Conservation (phyloP, 2,888 invertebrate species). For the Dromius quadrimaculatus region DNA sequence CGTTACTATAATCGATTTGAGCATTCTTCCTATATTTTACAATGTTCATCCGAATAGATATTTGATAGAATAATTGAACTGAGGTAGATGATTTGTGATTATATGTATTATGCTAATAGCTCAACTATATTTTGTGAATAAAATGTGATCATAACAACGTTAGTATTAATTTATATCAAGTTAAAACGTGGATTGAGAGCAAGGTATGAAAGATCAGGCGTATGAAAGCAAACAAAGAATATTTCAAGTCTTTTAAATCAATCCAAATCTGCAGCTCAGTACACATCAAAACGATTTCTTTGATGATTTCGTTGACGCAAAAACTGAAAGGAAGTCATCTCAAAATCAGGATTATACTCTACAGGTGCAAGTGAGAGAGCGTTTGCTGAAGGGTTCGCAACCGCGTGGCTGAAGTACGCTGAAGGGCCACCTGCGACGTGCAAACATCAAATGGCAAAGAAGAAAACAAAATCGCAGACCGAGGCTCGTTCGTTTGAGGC, state of each 20-base stretch:
- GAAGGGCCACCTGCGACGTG: conserved; percentile 32
- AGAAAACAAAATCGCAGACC: conserved; percentile 36
- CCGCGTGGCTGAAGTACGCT: not conserved
- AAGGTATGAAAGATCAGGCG: too few species aligned
- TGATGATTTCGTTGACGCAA: not conserved
- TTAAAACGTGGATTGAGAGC: too few species aligned
- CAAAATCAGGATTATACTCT: not conserved
- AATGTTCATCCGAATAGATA: too few species aligned
- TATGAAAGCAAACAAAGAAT: too few species aligned
- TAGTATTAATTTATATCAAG: too few species aligned
- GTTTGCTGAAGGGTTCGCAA: not conserved
- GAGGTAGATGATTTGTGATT: too few species aligned
- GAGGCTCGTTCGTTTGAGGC: conserved; percentile 35
- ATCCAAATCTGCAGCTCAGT: not conserved
- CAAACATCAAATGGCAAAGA: conserved; percentile 42
- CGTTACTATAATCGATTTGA: too few species aligned
- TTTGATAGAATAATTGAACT: too few species aligned
- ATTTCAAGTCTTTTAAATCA: not conserved
- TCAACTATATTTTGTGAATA: too few species aligned
- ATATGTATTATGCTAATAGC: too few species aligned
- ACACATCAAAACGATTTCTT: not conserved
- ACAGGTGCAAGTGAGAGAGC: not conserved
- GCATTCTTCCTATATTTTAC: too few species aligned
- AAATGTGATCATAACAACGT: too few species aligned
- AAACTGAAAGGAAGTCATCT: not conserved